These are phyloP conservation scores for Temnothorax rugatulus DNA, from an alignment of 2,888 invertebrate genomes.

Conservation along the genomic window DNA sequence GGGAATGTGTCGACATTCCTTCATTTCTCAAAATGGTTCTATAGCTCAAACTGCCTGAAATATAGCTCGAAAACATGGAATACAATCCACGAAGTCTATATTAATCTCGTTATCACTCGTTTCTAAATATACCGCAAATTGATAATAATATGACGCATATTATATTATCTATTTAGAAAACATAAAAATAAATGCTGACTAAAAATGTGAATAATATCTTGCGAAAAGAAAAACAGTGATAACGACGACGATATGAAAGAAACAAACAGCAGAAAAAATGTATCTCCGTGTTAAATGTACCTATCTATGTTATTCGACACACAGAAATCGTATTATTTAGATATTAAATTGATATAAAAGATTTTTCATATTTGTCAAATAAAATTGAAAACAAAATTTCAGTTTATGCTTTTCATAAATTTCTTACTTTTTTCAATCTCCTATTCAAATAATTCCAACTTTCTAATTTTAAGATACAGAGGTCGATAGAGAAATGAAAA, in stretches of 20 bases:
- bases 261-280: neutral
- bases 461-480: neutral
- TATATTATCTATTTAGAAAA: neutral
- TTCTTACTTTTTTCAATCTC: neutral
- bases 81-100: neutral
- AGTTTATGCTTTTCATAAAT: neutral
- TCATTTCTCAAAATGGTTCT: neutral
- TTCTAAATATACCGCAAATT: neutral
- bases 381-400: neutral
- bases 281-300: neutral
- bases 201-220: too few relatives aligned
- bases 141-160: neutral
- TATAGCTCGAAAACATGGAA: neutral
- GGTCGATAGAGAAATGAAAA: neutral
- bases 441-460: neutral
- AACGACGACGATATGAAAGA: too few relatives aligned
- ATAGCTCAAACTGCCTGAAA: neutral
- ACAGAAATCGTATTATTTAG: too few relatives aligned
- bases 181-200: too few relatives aligned
- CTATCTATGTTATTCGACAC: too few relatives aligned
- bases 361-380: neutral
- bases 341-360: too few relatives aligned
- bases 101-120: neutral
- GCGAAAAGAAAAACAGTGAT: too few relatives aligned
- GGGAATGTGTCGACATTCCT: conserved; percentile 4